Evolutionary conservation across 1,140 invertebrate species (phyloP).

Genomic region (Drosophila willistoni): DNA sequence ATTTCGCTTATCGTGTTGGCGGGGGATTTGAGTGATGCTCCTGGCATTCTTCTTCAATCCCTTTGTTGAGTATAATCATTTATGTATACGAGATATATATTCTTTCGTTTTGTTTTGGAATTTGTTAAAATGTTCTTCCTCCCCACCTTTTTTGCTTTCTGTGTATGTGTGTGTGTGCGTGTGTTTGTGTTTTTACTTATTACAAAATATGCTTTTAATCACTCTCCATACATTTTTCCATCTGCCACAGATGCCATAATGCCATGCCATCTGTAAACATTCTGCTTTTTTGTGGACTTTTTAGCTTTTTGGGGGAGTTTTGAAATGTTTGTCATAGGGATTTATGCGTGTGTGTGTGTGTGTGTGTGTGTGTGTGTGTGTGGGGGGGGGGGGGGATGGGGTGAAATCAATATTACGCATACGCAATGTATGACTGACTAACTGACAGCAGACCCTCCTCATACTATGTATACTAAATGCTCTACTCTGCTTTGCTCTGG

Average conservation of each 20-base stretch:
- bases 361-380: neutral
- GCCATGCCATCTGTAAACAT: constrained; percentile 14
- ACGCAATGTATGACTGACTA: constrained; percentile 31
- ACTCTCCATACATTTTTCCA: constrained; percentile 15
- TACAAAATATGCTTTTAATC: constrained; percentile 23
- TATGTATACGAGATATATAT: constrained; percentile 23
- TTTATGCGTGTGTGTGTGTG: constrained; percentile 16
- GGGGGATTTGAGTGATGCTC: too few species aligned
- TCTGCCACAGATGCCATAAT: constrained; percentile 19
- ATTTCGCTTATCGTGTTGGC: too few species aligned
- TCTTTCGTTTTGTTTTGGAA: constrained; percentile 8
- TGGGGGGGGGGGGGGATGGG: neutral
- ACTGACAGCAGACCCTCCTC: neutral
- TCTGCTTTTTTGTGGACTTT: constrained; percentile 14
- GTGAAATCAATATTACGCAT: constrained; percentile 54
- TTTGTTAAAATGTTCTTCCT: constrained; percentile 1
- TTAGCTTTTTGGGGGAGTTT: constrained; percentile 20
- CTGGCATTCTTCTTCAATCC: too few species aligned
- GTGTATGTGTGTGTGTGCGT: constrained; percentile 27
- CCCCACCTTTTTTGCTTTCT: constrained; percentile 18
- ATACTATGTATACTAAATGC: too few species aligned
- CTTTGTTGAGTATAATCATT: neutral
- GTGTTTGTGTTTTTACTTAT: constrained; percentile 39
- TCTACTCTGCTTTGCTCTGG: neutral
- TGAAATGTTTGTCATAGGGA: constrained; percentile 36